A percentile compares a stretch with the other conserved stretches of the same genome.
Conservation (phyloP, 2,888 invertebrate genomes). For the Drosophila birchii region DNA sequence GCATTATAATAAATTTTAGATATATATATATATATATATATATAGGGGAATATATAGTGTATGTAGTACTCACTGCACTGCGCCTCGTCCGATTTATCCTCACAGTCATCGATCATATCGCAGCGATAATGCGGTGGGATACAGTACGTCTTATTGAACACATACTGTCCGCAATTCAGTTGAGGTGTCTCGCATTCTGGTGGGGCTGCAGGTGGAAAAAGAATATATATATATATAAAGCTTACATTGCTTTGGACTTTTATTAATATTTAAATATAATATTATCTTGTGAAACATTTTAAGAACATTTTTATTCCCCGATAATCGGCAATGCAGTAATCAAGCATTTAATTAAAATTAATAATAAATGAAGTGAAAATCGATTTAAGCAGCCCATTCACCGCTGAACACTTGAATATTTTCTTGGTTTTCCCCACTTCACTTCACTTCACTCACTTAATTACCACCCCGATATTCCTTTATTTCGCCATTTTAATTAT, state of each 20-base stretch:
- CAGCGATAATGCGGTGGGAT: slow-evolving; percentile 96
- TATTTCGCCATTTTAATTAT: slow-evolving; percentile 27
- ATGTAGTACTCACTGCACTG: slow-evolving; percentile 94
- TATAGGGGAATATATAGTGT: background rate
- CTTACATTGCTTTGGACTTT: background rate
- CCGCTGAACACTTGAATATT: slow-evolving; percentile 20
- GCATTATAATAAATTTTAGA: background rate
- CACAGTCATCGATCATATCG: slow-evolving; percentile 97
- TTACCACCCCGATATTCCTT: slow-evolving; percentile 30
- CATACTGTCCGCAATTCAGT: slow-evolving; percentile 96
- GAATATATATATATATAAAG: background rate
- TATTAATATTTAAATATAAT: background rate
- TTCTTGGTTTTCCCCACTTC: slow-evolving; percentile 15
- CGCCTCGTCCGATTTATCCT: slow-evolving; percentile 97
- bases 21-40: background rate
- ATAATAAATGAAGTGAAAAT: slow-evolving; percentile 13
- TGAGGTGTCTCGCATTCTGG: slow-evolving; percentile 97
- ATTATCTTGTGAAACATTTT: background rate
- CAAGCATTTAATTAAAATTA: slow-evolving; percentile 22
- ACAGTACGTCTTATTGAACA: slow-evolving; percentile 98
- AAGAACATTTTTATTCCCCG: no score
- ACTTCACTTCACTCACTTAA: slow-evolving; percentile 28
- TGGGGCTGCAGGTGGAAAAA: slow-evolving; percentile 88
- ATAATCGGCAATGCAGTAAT: slow-evolving; percentile 7
- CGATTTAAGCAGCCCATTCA: slow-evolving; percentile 23